Conservation (phyloP, 2,113 vertebrate genomes). For the Setophaga coronata region DNA sequence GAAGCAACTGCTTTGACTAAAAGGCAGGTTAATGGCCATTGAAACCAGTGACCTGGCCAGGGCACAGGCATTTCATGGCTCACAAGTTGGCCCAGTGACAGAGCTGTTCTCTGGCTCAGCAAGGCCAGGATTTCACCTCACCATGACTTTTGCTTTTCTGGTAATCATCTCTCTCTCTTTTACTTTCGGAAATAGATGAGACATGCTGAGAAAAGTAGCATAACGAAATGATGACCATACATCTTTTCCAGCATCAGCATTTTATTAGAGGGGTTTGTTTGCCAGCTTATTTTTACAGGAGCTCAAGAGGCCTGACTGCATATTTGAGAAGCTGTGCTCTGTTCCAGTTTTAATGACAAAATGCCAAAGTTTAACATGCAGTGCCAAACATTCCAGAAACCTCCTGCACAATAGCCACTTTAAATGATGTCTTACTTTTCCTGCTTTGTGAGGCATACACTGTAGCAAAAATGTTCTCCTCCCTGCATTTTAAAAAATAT, state of each 20-base stretch:
- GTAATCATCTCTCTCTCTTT: background rate
- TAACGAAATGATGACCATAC: constrained; percentile 23
- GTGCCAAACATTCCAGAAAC: constrained; percentile 48
- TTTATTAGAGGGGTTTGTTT: constrained; percentile 35
- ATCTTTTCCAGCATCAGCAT: constrained; percentile 48
- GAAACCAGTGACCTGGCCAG: background rate
- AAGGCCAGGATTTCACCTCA: background rate
- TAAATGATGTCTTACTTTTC: constrained; percentile 41
- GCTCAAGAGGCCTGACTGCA: constrained; percentile 3
- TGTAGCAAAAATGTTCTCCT: background rate
- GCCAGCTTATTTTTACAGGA: constrained; percentile 64
- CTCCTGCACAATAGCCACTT: constrained; percentile 3
- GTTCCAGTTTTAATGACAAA: constrained; percentile 46
- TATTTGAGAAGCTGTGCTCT: background rate
- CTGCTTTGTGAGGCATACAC: background rate
- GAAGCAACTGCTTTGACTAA: background rate
- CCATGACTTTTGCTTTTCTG: background rate
- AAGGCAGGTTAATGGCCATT: background rate
- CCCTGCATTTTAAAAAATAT: background rate
- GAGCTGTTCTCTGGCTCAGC: background rate
- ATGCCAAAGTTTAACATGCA: constrained; percentile 25
- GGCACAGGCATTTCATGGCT: background rate
- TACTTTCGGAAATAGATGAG: constrained; percentile 21
- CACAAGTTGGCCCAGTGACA: background rate
- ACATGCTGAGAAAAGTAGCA: constrained; percentile 41